Evolutionary conservation across 2,113 vertebrate genomes (phyloP), one percentile per base, ranked within the genome.

Genomic region (Capreolus pygargus): DNA sequence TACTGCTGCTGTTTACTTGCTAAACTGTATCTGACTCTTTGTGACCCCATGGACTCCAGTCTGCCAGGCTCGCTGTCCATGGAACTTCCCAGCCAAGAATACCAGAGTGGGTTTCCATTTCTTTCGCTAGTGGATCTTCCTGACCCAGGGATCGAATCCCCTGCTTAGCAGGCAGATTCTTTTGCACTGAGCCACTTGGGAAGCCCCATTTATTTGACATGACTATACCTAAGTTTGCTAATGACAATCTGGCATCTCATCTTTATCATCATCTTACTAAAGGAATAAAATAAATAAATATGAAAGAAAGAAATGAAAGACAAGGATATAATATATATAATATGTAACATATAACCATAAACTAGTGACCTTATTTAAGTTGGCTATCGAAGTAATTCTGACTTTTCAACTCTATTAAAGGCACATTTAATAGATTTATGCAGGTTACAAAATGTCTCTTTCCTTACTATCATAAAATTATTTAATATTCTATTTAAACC

Each of bases 361-460:
- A 58, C 25, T 60, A 83, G 15, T 92, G 33, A 81, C 15, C 25
- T 81, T 91, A 83, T 84, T 97, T 95, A 86, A 91, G 43, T 2
- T 55, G 47, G 33, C 27, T 61, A 39, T 10, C 83, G 1, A 88
- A 93, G 30, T 90, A 94, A 91, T 86, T 83, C 58, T 60, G 21
- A 45, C 61, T 92, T 93, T 79, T 89, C 47, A 52, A 36, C 4
- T 76, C 95, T 60, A 58, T 61, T 43, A 82, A 97, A 84, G 58
- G 43, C 8, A 50, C 79, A 86, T 58, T 97, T 84, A 64, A 33
- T 85, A 95, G 82, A 23, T 61, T 61, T 54, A 39, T 74, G 6
- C 47, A 95, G 82, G 15, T 86, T 95, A 81, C 15, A 94, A 94
- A 97, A 78, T 30, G 60, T 84, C 54, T 95, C 23, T 96, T 78